These are phyloP conservation scores for Cydia fagiglandana DNA, from an alignment of 1,140 invertebrate genomes.

Conservation along the genomic window DNA sequence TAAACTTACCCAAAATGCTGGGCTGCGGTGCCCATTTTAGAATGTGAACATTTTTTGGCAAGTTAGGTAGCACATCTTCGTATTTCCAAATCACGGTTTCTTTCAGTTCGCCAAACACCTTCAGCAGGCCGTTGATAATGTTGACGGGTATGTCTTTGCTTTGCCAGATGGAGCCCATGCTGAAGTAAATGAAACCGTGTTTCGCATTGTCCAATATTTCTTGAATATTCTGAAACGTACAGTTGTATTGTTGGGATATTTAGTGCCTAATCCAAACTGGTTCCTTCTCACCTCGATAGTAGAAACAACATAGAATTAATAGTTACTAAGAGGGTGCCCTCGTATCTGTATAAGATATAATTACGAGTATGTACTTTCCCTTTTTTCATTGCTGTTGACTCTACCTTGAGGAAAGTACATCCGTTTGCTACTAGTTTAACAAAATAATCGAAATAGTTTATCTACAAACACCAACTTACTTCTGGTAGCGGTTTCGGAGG, in stretches of 20 bases:
- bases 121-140: constrained; percentile 59
- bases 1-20: constrained; percentile 76
- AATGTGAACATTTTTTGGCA: constrained; percentile 80
- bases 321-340: too few species aligned
- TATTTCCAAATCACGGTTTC: constrained; percentile 80
- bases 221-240: constrained; percentile 64
- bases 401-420: too few species aligned
- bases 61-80: constrained; percentile 65
- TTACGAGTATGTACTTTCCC: too few species aligned
- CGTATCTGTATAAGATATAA: too few species aligned
- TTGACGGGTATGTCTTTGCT: constrained; percentile 57
- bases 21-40: constrained; percentile 82
- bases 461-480: constrained; percentile 11
- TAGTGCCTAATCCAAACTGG: background rate
- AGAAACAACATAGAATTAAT: too few species aligned
- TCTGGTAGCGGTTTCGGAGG: constrained; percentile 30
- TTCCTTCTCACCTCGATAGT: background rate
- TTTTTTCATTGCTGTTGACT: too few species aligned
- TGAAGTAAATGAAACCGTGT: constrained; percentile 80
- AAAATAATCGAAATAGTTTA: too few species aligned
- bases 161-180: constrained; percentile 77
- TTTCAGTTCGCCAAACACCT: constrained; percentile 69
- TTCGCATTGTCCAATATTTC: constrained; percentile 72
- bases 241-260: background rate
- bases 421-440: too few species aligned